Base-by-base conservation (phyloP, 2,888 invertebrate species). In the Cyclophora punctaria region DNA sequence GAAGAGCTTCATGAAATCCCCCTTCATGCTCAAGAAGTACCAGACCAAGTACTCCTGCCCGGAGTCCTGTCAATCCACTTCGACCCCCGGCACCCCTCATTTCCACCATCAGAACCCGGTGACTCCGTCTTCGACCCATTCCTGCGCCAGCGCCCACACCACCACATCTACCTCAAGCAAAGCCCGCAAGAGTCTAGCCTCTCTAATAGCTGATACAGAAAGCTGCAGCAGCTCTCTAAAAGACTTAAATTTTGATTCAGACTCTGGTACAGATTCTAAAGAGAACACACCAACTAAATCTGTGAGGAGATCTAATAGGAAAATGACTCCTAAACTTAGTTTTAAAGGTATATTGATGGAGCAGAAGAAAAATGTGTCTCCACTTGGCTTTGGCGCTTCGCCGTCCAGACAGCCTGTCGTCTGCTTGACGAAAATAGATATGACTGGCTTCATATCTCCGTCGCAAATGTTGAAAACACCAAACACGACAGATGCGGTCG, bases 211-310 rank as follows among this genome's bases (percentile, higher is more conserved):
- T 7, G 88, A 89, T 58, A 82, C 88, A 2, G 89, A 89, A 57
- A 89, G 88, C 62, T 89, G 89, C 63, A 89, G 88, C 65, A 89
- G 88, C 61, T 89, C 89, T 3, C 58, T 89, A 5, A 87, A 89
- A 78, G 89, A 88, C 59, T 71, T 89, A 0, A 89, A 84, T 59
- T 89, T 89, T 50, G 83, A 89, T 55, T 75, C 87, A 0, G 89
- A 89, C 55, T 87, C 89, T 2, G 80, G 83, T 2, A 73, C 80
- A 0, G 88, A 88, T 50, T 80, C 86, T 0, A 89, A 88, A 72
- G 88, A 89, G 55, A 89, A 89, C 56, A 88, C 85, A 0, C 88
- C 88, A 0, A 75, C 79, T 0, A 87, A 81, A 64, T 59, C 58
- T 2, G 20, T 78, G 0, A 59, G 80, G 48, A 69, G 79, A 3